These are phyloP conservation scores for Spheniscus mendiculus DNA, from an alignment of 2,113 vertebrate species.

Conservation along the genomic window DNA sequence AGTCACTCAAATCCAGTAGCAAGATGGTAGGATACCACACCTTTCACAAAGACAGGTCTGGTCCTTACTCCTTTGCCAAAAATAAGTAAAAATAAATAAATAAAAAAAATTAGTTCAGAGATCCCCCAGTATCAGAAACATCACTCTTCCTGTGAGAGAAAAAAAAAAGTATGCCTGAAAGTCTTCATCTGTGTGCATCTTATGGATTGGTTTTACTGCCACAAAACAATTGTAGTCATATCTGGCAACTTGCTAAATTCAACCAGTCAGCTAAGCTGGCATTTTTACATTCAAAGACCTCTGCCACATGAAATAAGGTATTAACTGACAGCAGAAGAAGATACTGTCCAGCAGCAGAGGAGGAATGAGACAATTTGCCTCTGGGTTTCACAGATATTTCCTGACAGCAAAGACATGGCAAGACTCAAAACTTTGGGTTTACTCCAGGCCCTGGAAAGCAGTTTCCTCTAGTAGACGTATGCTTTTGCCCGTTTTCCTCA, in stretches of 20 bases:
- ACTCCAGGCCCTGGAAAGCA: neutral
- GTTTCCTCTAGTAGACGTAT: neutral
- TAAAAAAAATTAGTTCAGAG: neutral
- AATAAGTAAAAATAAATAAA: too few species aligned
- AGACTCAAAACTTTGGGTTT: neutral
- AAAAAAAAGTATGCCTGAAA: neutral
- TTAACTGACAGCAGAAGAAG: neutral
- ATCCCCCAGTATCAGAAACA: neutral
- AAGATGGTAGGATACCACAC: neutral
- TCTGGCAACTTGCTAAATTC: constrained; percentile 7
- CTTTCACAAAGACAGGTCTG: neutral
- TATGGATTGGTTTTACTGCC: neutral
- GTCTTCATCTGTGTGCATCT: neutral
- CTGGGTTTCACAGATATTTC: neutral
- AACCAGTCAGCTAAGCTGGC: neutral
- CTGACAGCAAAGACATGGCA: constrained; percentile 11
- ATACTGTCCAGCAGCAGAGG: neutral
- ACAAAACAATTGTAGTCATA: neutral
- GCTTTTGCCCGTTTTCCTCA: neutral
- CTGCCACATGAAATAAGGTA: neutral
- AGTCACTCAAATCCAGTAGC: neutral
- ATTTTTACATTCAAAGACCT: neutral
- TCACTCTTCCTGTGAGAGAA: neutral
- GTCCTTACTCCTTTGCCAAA: neutral
- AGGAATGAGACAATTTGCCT: neutral